phyloP scores from a whole-genome alignment of 1,140 invertebrate species.

The Ladona fulva region DNA sequence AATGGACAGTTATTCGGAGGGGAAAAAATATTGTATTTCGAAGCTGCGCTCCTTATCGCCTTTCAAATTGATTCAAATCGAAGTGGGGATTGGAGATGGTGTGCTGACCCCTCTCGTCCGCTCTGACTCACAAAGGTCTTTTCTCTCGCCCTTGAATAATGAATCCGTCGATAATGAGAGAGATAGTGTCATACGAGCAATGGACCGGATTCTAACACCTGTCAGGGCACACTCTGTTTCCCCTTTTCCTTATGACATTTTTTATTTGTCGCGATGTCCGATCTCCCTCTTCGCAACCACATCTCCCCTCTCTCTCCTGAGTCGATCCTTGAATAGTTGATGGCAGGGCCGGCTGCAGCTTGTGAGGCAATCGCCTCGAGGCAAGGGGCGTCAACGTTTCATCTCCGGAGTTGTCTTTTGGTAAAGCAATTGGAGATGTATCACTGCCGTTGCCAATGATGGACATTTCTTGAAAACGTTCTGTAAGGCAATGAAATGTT shows the following conservation, averaged over 20 bases:
- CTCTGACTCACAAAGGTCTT: neutral
- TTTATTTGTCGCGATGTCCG: too few relatives aligned
- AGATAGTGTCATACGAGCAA: neutral
- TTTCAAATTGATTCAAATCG: constrained; percentile 6
- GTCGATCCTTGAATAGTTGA: neutral
- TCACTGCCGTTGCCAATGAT: too few relatives aligned
- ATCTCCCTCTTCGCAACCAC: neutral
- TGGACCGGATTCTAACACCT: neutral
- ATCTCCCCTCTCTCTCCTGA: neutral
- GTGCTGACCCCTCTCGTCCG: neutral
- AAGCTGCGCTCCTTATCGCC: neutral
- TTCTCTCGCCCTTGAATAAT: neutral
- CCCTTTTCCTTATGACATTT: neutral
- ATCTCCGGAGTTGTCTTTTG: too few relatives aligned
- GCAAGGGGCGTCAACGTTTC: too few relatives aligned
- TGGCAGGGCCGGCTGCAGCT: too few relatives aligned
- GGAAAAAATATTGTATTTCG: neutral
- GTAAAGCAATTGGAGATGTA: too few relatives aligned
- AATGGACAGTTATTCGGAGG: neutral
- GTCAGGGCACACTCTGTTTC: neutral
- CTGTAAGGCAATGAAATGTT: too few relatives aligned
- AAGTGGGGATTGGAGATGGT: neutral
- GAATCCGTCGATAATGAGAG: neutral
- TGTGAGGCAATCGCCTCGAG: too few relatives aligned
- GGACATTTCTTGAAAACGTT: too few relatives aligned